These are phyloP conservation scores for Peromyscus maniculatus DNA, from an alignment of 2,113 vertebrate genomes.

Conservation along the genomic window DNA sequence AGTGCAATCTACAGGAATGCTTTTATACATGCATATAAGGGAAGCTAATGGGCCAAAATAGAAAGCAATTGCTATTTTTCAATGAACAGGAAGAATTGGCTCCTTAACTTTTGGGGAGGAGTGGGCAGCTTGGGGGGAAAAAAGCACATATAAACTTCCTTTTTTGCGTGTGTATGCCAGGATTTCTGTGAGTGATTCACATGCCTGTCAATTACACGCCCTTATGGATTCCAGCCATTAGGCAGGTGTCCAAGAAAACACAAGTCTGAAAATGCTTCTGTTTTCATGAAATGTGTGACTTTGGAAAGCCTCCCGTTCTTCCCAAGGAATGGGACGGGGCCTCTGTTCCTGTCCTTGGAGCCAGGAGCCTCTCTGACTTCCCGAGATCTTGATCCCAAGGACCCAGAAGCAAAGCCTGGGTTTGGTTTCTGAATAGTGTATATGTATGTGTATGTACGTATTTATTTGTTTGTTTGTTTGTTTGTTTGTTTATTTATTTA, in stretches of 20 bases:
- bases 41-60: slow-evolving; percentile 59
- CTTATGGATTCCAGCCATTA: slow-evolving; percentile 79
- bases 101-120: slow-evolving; percentile 64
- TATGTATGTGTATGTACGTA: background rate
- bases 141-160: background rate
- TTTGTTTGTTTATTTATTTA: background rate
- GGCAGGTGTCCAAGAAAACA: slow-evolving; percentile 84
- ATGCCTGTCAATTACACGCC: slow-evolving; percentile 81
- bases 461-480: slow-evolving; percentile 8
- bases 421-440: slow-evolving; percentile 60
- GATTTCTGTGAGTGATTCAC: slow-evolving; percentile 80
- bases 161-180: slow-evolving; percentile 42
- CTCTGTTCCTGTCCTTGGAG: slow-evolving; percentile 12
- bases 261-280: slow-evolving; percentile 84
- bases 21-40: background rate
- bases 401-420: slow-evolving; percentile 24
- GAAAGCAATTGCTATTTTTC: slow-evolving; percentile 68
- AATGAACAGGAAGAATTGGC: slow-evolving; percentile 67
- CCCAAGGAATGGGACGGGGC: slow-evolving; percentile 18
- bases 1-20: slow-evolving; percentile 18
- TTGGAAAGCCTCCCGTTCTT: slow-evolving; percentile 45
- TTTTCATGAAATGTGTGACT: slow-evolving; percentile 75
- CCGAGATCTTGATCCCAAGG: slow-evolving; percentile 13
- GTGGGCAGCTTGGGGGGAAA: background rate
- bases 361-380: slow-evolving; percentile 7